Conservation (phyloP, 2,113 vertebrate species). For the Gila orcuttii region DNA sequence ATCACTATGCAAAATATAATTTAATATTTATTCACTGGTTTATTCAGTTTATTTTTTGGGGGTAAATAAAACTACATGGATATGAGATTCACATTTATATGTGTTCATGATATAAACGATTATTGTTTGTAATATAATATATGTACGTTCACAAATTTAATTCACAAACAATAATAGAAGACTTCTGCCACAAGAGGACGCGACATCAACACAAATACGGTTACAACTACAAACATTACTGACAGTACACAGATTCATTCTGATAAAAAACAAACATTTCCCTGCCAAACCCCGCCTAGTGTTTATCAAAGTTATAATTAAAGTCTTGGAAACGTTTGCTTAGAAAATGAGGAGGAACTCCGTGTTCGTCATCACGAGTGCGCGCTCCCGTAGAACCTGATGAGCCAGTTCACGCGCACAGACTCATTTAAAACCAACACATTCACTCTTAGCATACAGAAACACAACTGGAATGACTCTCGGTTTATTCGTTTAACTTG, state of each 20-base stretch:
- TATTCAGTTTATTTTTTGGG: background rate
- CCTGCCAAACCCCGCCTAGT: background rate
- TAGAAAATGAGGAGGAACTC: background rate
- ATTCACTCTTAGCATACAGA: background rate
- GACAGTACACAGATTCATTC: background rate
- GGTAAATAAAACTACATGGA: background rate
- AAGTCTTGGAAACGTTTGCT: background rate
- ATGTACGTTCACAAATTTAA: too few species aligned
- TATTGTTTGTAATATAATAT: background rate
- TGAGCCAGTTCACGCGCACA: background rate
- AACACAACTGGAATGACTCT: background rate
- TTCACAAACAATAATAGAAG: background rate
- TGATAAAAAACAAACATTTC: background rate
- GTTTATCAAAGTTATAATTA: background rate
- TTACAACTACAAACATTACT: too few species aligned
- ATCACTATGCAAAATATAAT: background rate
- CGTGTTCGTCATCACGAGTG: background rate
- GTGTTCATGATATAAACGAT: background rate
- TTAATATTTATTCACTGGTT: background rate
- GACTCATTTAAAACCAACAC: background rate
- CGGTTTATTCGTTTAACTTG: background rate
- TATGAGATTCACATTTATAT: background rate
- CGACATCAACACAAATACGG: background rate
- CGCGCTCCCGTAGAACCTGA: conserved; percentile 33
- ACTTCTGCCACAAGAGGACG: background rate